Percentiles rank a stretch among this genome's conserved stretches.
phyloP scores from a whole-genome alignment of 2,888 invertebrate genomes.

The Parelbella ahira region DNA sequence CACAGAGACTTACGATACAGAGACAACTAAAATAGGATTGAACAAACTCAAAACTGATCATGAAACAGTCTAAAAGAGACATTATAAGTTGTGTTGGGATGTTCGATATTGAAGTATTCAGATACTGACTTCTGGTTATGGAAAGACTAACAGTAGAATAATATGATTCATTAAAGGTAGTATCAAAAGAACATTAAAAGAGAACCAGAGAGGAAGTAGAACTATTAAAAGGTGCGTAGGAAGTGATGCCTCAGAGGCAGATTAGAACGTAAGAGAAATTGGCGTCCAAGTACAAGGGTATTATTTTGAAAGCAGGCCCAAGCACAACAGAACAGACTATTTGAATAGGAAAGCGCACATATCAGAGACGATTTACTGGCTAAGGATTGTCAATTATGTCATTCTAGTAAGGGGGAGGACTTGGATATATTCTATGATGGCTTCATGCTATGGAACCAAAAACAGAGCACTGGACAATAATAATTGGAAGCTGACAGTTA shows the following conservation, averaged over 20 bases:
- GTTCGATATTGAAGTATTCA: conserved; percentile 36
- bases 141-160: conserved; percentile 20
- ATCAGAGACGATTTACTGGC: conserved; percentile 56
- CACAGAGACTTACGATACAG: conserved; percentile 71
- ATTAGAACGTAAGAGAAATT: conserved; percentile 41
- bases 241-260: conserved; percentile 53
- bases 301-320: conserved; percentile 74
- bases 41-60: conserved; percentile 57
- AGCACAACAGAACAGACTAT: conserved; percentile 67
- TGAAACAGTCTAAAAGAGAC: conserved; percentile 35
- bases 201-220: conserved; percentile 49
- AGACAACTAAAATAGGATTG: conserved; percentile 71
- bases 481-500: conserved; percentile 69
- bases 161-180: conserved; percentile 35
- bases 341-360: conserved; percentile 61
- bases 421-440: conserved; percentile 52
- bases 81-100: conserved; percentile 41
- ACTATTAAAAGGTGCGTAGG: conserved; percentile 58
- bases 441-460: conserved; percentile 72
- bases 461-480: conserved; percentile 51
- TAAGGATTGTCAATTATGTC: conserved; percentile 60
- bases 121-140: conserved; percentile 24
- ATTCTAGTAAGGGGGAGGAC: conserved; percentile 55
- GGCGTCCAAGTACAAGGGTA: conserved; percentile 53
- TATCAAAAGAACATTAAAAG: conserved; percentile 45